Conservation (phyloP, 2,797 vertebrate species). For the Rhinophrynus dorsalis region DNA sequence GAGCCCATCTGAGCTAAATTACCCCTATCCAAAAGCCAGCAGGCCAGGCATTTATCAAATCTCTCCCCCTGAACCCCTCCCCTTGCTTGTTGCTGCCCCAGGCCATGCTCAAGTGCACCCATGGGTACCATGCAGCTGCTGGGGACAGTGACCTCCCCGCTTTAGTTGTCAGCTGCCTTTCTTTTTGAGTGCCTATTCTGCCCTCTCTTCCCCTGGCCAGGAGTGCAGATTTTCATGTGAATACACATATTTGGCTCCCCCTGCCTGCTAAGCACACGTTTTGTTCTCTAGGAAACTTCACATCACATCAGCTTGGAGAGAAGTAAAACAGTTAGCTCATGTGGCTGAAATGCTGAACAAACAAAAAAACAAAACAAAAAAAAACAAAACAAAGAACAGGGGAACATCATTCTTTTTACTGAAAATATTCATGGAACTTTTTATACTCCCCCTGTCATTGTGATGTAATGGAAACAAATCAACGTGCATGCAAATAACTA, state of each 20-base stretch:
- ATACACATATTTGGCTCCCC: background rate
- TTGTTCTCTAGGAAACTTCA: background rate
- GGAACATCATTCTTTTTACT: no score
- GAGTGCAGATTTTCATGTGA: background rate
- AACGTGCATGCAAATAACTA: no score
- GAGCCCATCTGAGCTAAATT: conserved; percentile 85
- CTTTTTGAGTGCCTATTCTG: conserved; percentile 41
- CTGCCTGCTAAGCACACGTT: background rate
- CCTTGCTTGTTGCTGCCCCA: conserved; percentile 50
- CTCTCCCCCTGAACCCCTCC: conserved; percentile 22
- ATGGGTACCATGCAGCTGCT: conserved; percentile 56
- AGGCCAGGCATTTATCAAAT: conserved; percentile 81
- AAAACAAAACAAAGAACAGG: no score
- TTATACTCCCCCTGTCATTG: no score
- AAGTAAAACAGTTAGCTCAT: background rate
- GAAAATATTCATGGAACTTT: no score
- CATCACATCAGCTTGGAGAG: background rate
- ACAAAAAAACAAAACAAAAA: no score
- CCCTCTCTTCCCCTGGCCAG: conserved; percentile 5
- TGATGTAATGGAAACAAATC: no score
- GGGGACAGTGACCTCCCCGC: conserved; percentile 54
- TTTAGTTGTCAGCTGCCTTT: conserved; percentile 52
- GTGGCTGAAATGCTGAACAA: background rate
- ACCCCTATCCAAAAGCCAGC: conserved; percentile 82
- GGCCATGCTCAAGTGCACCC: conserved; percentile 57